Evolutionary conservation across 2,113 vertebrate species (phyloP).

Genomic region (Phycodurus eques): DNA sequence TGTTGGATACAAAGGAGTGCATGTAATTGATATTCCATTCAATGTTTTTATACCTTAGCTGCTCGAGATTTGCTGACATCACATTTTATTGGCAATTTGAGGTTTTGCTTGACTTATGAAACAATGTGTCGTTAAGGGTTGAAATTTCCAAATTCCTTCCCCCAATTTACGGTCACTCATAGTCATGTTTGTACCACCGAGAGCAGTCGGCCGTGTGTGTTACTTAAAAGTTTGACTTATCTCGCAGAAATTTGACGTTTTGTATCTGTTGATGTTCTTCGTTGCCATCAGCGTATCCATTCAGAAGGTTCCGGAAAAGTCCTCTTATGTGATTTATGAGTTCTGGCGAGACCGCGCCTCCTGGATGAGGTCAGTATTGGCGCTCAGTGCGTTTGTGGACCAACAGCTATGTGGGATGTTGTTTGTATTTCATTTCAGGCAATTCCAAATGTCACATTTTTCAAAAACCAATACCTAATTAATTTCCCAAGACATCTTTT

Average conservation of each 20-base stretch:
- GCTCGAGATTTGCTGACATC: no score
- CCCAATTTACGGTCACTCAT: no score
- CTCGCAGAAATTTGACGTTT: neutral
- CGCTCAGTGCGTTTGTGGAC: constrained; percentile 33
- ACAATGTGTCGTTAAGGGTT: no score
- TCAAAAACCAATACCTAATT: neutral
- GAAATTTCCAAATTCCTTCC: no score
- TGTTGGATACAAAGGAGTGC: no score
- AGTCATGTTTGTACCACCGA: no score
- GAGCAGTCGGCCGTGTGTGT: neutral
- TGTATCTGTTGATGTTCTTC: constrained; percentile 18
- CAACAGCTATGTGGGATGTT: constrained; percentile 17
- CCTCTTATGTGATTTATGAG: constrained; percentile 88
- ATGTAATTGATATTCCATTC: no score
- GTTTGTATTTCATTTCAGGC: neutral
- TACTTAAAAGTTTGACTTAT: neutral
- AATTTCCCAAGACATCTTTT: neutral
- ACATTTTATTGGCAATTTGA: no score
- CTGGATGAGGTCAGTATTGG: constrained; percentile 86
- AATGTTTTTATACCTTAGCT: no score
- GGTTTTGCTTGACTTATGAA: no score
- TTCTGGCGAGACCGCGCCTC: constrained; percentile 91
- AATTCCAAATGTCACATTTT: neutral
- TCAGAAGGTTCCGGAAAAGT: constrained; percentile 81
- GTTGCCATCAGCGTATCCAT: constrained; percentile 78